Evolutionary conservation across 2,797 vertebrate species (phyloP).

Genomic region (Distichodus sexfasciatus): DNA sequence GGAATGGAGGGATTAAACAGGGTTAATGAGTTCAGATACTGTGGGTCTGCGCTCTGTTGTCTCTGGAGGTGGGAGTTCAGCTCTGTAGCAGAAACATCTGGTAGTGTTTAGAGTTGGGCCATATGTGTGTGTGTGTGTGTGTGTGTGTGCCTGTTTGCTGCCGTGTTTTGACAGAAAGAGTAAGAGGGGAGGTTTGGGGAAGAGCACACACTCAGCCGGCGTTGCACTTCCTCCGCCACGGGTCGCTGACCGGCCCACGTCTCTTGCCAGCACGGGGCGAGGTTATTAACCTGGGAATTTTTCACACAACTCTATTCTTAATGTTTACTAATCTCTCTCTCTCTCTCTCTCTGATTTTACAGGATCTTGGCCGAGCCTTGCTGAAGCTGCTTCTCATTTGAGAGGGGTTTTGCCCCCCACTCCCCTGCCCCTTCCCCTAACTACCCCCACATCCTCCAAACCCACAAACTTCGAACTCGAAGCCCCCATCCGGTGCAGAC

Average conservation of each 20-base stretch:
- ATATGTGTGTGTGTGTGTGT: slow-evolving; percentile 59
- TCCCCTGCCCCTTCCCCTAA: background rate
- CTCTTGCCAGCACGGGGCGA: slow-evolving; percentile 33
- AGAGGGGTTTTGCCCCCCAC: slow-evolving; percentile 15
- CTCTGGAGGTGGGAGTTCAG: slow-evolving; percentile 40
- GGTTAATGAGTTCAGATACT: slow-evolving; percentile 53
- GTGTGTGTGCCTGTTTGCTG: slow-evolving; percentile 17
- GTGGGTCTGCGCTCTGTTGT: slow-evolving; percentile 8
- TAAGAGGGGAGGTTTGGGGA: slow-evolving; percentile 54
- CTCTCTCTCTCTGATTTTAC: background rate
- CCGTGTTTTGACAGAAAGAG: slow-evolving; percentile 64
- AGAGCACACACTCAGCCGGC: slow-evolving; percentile 47
- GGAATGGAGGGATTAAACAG: slow-evolving; percentile 34
- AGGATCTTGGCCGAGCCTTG: slow-evolving; percentile 17
- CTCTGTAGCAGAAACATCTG: slow-evolving; percentile 60
- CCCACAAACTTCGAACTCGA: background rate
- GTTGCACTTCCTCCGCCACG: slow-evolving; percentile 31
- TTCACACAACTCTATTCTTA: slow-evolving; percentile 44
- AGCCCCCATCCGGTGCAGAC: background rate
- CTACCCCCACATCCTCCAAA: no score
- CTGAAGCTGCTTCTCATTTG: background rate
- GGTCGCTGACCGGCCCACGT: slow-evolving; percentile 58
- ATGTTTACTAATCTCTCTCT: slow-evolving; percentile 8
- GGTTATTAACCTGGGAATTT: slow-evolving; percentile 51
- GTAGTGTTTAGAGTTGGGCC: slow-evolving; percentile 54